These are phyloP conservation scores for Beris chalybata DNA, from an alignment of 2,888 invertebrate genomes.

Conservation along the genomic window DNA sequence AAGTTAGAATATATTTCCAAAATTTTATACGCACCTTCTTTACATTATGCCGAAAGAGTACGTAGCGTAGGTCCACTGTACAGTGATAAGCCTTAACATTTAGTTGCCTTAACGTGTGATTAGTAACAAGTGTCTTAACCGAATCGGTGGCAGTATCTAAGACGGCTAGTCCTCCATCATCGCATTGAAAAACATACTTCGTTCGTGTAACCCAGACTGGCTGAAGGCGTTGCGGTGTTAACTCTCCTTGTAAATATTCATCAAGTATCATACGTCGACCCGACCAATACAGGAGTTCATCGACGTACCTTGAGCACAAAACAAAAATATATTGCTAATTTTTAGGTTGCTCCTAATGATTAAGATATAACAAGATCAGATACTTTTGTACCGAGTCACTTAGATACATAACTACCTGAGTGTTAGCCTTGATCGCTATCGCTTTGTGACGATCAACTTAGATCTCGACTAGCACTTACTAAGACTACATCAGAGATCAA, in stretches of 20 bases:
- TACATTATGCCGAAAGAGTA: slow-evolving; percentile 86
- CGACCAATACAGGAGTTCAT: slow-evolving; percentile 86
- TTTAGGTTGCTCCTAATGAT: too few relatives aligned
- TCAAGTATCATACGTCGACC: slow-evolving; percentile 83
- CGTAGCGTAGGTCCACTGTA: slow-evolving; percentile 82
- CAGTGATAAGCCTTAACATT: slow-evolving; percentile 86
- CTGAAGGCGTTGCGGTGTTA: slow-evolving; percentile 71
- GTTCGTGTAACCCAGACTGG: slow-evolving; percentile 81
- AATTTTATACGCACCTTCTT: slow-evolving; percentile 69
- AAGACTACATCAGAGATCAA: too few relatives aligned
- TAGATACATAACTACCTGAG: too few relatives aligned
- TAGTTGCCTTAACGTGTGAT: slow-evolving; percentile 84
- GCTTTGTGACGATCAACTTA: too few relatives aligned
- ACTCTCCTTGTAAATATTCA: slow-evolving; percentile 79
- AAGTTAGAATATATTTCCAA: too few relatives aligned
- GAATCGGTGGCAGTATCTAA: slow-evolving; percentile 79
- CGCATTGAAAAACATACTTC: slow-evolving; percentile 83
- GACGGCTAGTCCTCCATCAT: slow-evolving; percentile 81
- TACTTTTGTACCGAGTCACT: too few relatives aligned
- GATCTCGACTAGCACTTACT: too few relatives aligned
- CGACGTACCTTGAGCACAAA: slow-evolving; percentile 67
- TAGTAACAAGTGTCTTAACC: slow-evolving; percentile 78
- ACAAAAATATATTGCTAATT: slow-evolving; percentile 30
- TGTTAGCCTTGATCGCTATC: too few relatives aligned
- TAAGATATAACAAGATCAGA: too few relatives aligned